phyloP scores from a whole-genome alignment of 2,113 vertebrate genomes.

The Phoenicopterus ruber region DNA sequence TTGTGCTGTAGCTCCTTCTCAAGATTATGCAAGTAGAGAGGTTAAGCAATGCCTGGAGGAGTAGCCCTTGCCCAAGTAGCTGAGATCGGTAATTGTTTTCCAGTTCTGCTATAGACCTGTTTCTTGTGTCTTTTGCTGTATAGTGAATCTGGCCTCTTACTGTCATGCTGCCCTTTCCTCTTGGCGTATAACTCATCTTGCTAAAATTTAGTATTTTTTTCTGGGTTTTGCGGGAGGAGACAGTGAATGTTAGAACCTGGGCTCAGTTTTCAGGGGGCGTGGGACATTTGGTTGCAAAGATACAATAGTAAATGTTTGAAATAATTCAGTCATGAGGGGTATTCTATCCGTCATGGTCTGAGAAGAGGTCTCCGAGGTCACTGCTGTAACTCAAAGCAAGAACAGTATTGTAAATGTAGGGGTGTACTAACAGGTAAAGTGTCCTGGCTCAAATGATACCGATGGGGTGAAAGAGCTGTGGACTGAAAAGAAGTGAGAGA shows the following conservation, averaged over 20 bases:
- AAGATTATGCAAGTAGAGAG: not conserved
- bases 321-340: not conserved
- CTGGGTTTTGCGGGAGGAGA: not conserved
- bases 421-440: not conserved
- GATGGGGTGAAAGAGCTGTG: not conserved
- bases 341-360: no score
- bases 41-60: not conserved
- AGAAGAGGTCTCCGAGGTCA: not conserved
- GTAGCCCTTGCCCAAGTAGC: not conserved
- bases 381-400: not conserved
- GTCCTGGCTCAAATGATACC: not conserved
- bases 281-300: not conserved
- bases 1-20: not conserved
- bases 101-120: not conserved
- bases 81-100: not conserved
- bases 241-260: not conserved
- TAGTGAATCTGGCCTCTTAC: not conserved
- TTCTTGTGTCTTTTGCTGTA: not conserved
- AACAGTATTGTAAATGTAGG: not conserved
- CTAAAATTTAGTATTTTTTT: not conserved
- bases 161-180: not conserved
- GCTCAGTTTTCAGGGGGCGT: not conserved
- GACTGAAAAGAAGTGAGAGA: not conserved
- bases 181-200: not conserved
- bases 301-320: not conserved